Evolutionary conservation across 2,888 invertebrate genomes (phyloP), one percentile per base, ranked within the genome.

Genomic region (Oithona nana): DNA sequence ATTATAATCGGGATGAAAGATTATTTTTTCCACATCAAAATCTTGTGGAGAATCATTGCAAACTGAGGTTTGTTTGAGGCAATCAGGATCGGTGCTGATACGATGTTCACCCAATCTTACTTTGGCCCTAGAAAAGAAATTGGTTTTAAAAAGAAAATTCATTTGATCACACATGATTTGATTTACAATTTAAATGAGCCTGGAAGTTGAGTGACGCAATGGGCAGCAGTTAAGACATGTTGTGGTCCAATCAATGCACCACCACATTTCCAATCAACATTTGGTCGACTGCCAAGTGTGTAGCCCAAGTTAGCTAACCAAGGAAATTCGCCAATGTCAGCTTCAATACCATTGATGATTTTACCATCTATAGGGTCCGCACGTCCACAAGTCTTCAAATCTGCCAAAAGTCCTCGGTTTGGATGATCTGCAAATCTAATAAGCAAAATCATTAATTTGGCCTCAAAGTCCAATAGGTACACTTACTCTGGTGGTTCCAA

Each of bases 221-320:
- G 61, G n/a, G 61, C 61, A 2, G 61, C 61, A 28, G 61, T 61
- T 3, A 61, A 20, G 4, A 61, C 11, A 6, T 61, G 30, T 8
- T 30, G 61, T 16, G 20, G 8, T 28, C 54, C 52, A 50, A 59
- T 59, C 24, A 59, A 50, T 1, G 59, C 48, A 8, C 59, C 59
- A 16, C 59, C 59, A 24, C 59, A 59, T n/a, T 49, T 13, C n/a
- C 29, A 24, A 26, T 54, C 54, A 1, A 26, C 4, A 3, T 20
- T 54, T 20, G 24, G 3, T 39, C 6, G 6, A 3, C 54, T 26
- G 1, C 24, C 20, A 20, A 48, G n/a, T 50, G 8, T 20, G 49
- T 50, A 59, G 8, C 59, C 59, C 24, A 59, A 20, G 26, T 59
- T 59, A 3, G 28, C 59, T 28, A 59, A 50, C 59, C 59, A 59